Base-by-base conservation (phyloP, 2,113 vertebrate genomes). In the Zingel zingel region DNA sequence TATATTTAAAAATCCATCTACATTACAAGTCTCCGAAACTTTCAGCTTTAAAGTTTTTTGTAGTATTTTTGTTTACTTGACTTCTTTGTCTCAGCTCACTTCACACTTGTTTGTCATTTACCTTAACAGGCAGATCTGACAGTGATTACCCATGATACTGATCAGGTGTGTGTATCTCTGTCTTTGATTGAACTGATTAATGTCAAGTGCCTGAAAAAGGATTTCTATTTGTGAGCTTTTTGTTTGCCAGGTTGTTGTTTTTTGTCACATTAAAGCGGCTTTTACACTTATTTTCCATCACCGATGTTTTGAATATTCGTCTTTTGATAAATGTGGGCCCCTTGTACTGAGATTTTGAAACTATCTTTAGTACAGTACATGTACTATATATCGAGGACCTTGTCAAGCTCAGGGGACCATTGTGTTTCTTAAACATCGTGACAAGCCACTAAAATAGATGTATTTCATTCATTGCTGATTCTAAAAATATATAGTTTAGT, bases 401-500 rank as follows among this genome's bases (percentile, higher is more conserved):
- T 82, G 89, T 87, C 82, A 79, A 73, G 88, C 92, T 90, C 81
- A 51, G 76, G 30, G 83, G 85, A 84, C 71, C 69, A 79, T 88
- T 92, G 80, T 90, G 86, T 71, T 85, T 57, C 86, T 84, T 90
- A 87, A 89, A 91, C 72, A 74, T 88, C 36, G 58, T 87, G 91
- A 90, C 91, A 89, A 83, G 84, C 64, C 80, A 77, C 85, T 23
- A 84, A 93, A 94, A 92, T 91, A 93, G 90, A 91, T 90, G 86
- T 69, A 87, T 92, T 88, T 84, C 62, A 84, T 92, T 86, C 87
- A 85, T 4, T 58, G 86, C 88, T 30, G 23, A 9, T 43, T 85
- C 91, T 93, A 93, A 85, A 93, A 91, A 92, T 93, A 93, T 18
- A 74, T 59, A 82, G 83, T 90, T 88, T 83, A 72, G 71, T 89